These are phyloP conservation scores for Polymixis flavicincta DNA, from an alignment of 2,888 invertebrate species.

Conservation along the genomic window DNA sequence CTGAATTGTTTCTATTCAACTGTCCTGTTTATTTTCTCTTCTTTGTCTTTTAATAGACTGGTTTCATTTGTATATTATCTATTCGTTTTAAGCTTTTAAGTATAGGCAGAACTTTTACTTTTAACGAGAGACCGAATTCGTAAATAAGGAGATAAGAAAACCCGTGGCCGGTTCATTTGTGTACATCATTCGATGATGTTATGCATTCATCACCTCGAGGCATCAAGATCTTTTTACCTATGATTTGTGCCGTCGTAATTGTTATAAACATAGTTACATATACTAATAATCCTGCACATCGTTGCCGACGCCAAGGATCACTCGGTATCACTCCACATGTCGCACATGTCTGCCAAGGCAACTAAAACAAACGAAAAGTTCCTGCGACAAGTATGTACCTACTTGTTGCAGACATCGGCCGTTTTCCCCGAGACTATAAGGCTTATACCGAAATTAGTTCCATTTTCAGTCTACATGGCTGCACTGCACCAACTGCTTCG, in stretches of 20 bases:
- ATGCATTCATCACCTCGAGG: slow-evolving; percentile 2
- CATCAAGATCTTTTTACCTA: background rate
- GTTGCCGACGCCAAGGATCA: background rate
- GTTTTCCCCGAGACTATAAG: background rate
- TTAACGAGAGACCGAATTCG: background rate
- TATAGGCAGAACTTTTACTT: slow-evolving; percentile 11
- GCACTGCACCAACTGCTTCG: background rate
- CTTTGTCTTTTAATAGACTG: slow-evolving; percentile 38
- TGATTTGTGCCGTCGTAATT: background rate
- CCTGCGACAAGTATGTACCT: slow-evolving; percentile 11
- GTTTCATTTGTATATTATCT: slow-evolving; percentile 31
- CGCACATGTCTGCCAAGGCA: too few relatives aligned
- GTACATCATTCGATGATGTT: slow-evolving; percentile 5
- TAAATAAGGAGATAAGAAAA: slow-evolving; percentile 23
- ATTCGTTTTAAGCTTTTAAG: slow-evolving; percentile 20
- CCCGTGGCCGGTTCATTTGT: slow-evolving; percentile 1
- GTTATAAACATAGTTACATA: background rate
- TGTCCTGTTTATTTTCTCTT: slow-evolving; percentile 41
- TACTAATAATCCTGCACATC: background rate
- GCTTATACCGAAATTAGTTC: background rate
- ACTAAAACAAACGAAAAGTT: slow-evolving; percentile 3
- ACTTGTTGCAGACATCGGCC: slow-evolving; percentile 11
- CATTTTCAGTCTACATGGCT: background rate
- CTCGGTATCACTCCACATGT: background rate
- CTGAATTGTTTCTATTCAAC: slow-evolving; percentile 42